These are phyloP conservation scores for Onchidella celtica DNA, from an alignment of 2,888 invertebrate species.

Conservation along the genomic window DNA sequence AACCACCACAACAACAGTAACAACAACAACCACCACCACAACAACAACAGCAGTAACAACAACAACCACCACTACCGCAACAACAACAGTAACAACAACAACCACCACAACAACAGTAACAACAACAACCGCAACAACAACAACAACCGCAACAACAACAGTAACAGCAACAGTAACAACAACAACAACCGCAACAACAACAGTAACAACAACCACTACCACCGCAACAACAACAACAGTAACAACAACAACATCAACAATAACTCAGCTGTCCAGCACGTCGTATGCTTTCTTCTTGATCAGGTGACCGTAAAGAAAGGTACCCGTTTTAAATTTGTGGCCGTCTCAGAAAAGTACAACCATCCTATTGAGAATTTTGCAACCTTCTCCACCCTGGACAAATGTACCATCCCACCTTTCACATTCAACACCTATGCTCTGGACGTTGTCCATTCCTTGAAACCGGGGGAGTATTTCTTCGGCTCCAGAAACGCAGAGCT, in stretches of 20 bases:
- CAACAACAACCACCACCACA: background rate
- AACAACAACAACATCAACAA: too few species aligned
- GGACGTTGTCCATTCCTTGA: constrained; percentile 26
- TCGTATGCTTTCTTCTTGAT: too few species aligned
- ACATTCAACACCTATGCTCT: constrained; percentile 43
- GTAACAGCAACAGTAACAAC: too few species aligned
- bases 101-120: too few species aligned
- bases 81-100: too few species aligned
- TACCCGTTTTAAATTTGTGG: constrained; percentile 48
- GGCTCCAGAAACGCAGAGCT: background rate
- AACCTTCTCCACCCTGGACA: constrained; percentile 47
- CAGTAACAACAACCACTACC: too few species aligned
- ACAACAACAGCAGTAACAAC: background rate
- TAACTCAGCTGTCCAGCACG: too few species aligned
- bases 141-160: too few species aligned
- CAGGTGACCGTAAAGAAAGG: constrained; percentile 49
- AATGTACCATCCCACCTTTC: constrained; percentile 52
- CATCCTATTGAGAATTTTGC: constrained; percentile 37
- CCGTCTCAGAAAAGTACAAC: background rate
- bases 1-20: background rate
- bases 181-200: too few species aligned
- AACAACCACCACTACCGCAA: background rate
- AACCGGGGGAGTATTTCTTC: constrained; percentile 52
- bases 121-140: too few species aligned
- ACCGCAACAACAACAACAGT: too few species aligned